phyloP scores from a whole-genome alignment of 2,888 invertebrate genomes.

The Latrodectus elegans region DNA sequence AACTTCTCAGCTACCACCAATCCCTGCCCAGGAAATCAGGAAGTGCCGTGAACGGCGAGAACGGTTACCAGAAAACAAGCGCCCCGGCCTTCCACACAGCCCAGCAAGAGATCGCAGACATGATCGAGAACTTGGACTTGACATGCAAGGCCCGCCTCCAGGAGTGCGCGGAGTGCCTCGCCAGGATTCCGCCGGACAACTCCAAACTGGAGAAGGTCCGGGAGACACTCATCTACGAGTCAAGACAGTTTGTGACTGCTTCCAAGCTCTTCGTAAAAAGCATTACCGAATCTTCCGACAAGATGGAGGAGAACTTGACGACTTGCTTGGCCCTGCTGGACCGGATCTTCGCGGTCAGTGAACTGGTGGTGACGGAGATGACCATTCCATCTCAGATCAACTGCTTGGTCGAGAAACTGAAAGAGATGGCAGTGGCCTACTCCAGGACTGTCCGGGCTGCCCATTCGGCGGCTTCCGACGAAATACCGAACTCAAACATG shows the following conservation, averaged over 20 bases:
- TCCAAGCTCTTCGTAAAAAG: slow-evolving; percentile 88
- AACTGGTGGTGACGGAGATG: slow-evolving; percentile 85
- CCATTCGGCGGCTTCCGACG: slow-evolving; percentile 84
- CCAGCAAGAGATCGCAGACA: slow-evolving; percentile 58
- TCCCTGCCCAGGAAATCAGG: slow-evolving; percentile 59
- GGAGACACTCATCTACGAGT: slow-evolving; percentile 86
- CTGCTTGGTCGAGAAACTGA: slow-evolving; percentile 86
- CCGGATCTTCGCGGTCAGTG: slow-evolving; percentile 82
- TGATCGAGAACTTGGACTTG: slow-evolving; percentile 64
- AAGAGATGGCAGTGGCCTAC: slow-evolving; percentile 88
- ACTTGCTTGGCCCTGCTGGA: slow-evolving; percentile 86
- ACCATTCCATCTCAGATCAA: slow-evolving; percentile 84
- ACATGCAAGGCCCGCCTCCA: slow-evolving; percentile 59
- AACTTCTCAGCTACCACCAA: slow-evolving; percentile 58
- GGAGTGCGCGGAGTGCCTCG: slow-evolving; percentile 44
- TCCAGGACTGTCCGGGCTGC: slow-evolving; percentile 80
- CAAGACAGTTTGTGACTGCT: slow-evolving; percentile 87
- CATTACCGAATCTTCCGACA: slow-evolving; percentile 82
- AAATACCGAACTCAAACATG: slow-evolving; percentile 79
- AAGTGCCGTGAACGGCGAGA: slow-evolving; percentile 37
- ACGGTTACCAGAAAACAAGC: slow-evolving; percentile 27
- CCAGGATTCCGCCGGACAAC: slow-evolving; percentile 20
- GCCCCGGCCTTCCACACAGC: slow-evolving; percentile 34
- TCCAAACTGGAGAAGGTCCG: slow-evolving; percentile 80
- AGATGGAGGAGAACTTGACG: slow-evolving; percentile 82